Conservation (phyloP, 2,888 invertebrate genomes). For the Tromatobia lineatoria region DNA sequence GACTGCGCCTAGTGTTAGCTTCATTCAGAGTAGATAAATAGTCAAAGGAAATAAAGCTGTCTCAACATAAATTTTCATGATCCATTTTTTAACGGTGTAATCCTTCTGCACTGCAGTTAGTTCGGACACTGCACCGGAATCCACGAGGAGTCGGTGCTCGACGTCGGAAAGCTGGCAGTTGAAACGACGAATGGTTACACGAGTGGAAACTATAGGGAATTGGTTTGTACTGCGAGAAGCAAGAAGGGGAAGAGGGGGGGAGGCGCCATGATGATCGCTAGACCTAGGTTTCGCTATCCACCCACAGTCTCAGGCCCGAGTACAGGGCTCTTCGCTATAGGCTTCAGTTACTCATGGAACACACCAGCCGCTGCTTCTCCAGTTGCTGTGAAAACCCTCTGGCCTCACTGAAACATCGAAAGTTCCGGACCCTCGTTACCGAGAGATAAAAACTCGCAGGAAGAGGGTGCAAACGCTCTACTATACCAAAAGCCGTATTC, state of each 20-base stretch:
- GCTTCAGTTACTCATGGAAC: conserved; percentile 35
- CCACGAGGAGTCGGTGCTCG: too few species aligned
- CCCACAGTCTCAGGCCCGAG: conserved; percentile 36
- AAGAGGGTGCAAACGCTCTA: conserved; percentile 47
- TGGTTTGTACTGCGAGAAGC: neutral
- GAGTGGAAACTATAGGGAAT: too few species aligned
- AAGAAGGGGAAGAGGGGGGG: conserved; percentile 22
- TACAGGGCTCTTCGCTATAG: conserved; percentile 11
- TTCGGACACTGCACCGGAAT: too few species aligned
- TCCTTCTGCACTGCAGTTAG: too few species aligned
- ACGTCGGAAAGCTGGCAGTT: too few species aligned
- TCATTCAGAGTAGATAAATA: too few species aligned
- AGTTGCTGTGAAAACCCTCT: conserved; percentile 56
- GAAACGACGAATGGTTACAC: too few species aligned
- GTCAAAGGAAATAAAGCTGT: too few species aligned
- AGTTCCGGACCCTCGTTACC: conserved; percentile 69
- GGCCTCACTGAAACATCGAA: conserved; percentile 42
- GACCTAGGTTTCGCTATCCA: conserved; percentile 59
- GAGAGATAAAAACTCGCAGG: conserved; percentile 63
- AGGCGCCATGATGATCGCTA: conserved; percentile 66
- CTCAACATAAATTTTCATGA: too few species aligned
- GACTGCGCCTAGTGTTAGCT: too few species aligned
- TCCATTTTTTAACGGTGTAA: too few species aligned
- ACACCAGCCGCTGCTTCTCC: conserved; percentile 28
- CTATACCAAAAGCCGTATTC: conserved; percentile 16